A percentile compares a stretch with the other conserved stretches of the same genome.
phyloP scores from a whole-genome alignment of 1,140 invertebrate species.

The Halotydeus destructor region DNA sequence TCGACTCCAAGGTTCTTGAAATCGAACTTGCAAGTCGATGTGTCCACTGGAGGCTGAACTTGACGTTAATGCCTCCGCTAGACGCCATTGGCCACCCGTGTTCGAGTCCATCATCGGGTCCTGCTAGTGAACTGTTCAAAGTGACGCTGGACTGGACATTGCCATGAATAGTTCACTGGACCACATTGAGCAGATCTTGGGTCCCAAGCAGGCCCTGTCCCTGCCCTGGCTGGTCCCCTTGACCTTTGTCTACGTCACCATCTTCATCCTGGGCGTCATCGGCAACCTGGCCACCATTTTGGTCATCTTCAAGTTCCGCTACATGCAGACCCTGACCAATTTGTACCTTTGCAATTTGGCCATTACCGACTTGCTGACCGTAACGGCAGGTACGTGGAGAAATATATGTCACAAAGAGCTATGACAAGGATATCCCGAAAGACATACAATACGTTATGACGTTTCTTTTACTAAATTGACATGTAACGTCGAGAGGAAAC shows the following conservation, averaged over 20 bases:
- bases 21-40: no score
- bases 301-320: slow-evolving; percentile 24
- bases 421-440: no score
- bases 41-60: no score
- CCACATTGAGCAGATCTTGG: slow-evolving; percentile 20
- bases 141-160: no score
- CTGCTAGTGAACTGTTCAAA: no score
- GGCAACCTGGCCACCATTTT: slow-evolving; percentile 25
- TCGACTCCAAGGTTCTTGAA: no score
- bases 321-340: slow-evolving; percentile 34
- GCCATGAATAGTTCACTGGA: background rate
- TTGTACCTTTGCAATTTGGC: slow-evolving; percentile 36
- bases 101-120: background rate
- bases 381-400: slow-evolving; percentile 21
- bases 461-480: no score
- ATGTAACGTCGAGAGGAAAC: no score
- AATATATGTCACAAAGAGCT: no score
- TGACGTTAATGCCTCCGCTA: no score
- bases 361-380: slow-evolving; percentile 24
- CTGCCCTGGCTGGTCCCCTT: slow-evolving; percentile 24
- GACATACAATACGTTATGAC: no score
- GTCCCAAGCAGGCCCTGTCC: slow-evolving; percentile 22
- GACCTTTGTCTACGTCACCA: slow-evolving; percentile 26
- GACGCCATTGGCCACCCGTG: no score
- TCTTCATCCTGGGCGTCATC: slow-evolving; percentile 32